These are phyloP conservation scores for Halictus quadricinctus DNA, from an alignment of 2,888 invertebrate species.

Conservation along the genomic window DNA sequence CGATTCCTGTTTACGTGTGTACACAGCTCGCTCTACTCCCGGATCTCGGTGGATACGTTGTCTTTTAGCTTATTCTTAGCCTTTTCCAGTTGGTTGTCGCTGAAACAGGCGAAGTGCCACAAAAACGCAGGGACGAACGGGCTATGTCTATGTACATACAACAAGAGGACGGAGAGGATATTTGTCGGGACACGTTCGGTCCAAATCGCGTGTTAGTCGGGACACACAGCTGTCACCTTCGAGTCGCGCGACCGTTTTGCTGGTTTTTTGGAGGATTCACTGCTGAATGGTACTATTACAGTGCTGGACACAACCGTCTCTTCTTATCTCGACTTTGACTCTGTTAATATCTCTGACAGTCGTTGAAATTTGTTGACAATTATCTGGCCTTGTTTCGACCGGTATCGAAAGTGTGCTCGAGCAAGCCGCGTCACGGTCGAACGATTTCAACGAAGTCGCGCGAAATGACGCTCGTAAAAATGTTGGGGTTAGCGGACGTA, in stretches of 20 bases:
- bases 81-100: background rate
- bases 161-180: constrained; percentile 24
- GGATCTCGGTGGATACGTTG: background rate
- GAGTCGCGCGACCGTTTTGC: background rate
- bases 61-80: background rate
- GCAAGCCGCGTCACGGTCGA: background rate
- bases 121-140: background rate
- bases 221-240: background rate
- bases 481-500: background rate
- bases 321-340: background rate
- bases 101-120: background rate
- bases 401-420: background rate
- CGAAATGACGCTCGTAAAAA: background rate
- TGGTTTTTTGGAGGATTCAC: background rate
- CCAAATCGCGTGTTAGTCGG: background rate
- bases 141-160: constrained; percentile 4
- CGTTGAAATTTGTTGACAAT: background rate
- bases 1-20: constrained; percentile 12
- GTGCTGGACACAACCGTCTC: background rate
- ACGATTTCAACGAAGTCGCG: background rate
- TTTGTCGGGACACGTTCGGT: constrained; percentile 20
- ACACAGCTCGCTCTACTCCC: background rate
- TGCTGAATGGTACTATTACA: background rate
- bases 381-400: background rate
- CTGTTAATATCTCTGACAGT: background rate